Percentiles rank a stretch among this genome's conserved stretches.
phyloP scores from a whole-genome alignment of 37 sponge, comb jelly and placozoan species.

The Eunapius fragilis region DNA sequence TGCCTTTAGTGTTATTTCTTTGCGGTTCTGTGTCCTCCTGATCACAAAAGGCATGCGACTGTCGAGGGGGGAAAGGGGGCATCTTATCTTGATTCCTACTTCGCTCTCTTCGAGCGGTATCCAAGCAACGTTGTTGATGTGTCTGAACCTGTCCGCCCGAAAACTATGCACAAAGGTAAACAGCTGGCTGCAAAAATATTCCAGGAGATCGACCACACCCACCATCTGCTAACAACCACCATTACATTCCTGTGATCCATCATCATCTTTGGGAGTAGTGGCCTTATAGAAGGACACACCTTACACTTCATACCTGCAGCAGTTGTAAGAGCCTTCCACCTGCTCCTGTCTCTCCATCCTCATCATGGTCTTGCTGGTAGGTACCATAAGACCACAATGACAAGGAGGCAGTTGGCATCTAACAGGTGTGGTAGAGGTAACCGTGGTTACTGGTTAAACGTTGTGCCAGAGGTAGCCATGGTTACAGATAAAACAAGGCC shows the following conservation, averaged over 20 bases:
- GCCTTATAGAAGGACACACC: too few relatives aligned
- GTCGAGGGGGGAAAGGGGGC: too few relatives aligned
- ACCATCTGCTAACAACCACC: slow-evolving; percentile 91
- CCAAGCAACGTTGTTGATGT: slow-evolving; percentile 91
- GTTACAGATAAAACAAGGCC: too few relatives aligned
- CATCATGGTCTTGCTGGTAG: slow-evolving; percentile 89
- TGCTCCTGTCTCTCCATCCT: slow-evolving; percentile 96
- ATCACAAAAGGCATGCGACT: too few relatives aligned
- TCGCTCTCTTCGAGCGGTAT: slow-evolving; percentile 53
- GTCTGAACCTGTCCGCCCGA: slow-evolving; percentile 95
- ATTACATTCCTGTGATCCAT: slow-evolving; percentile 68
- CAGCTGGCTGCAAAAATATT: not conserved
- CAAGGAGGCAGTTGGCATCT: too few relatives aligned
- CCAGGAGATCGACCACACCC: not conserved
- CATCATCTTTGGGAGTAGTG: slow-evolving; percentile 57
- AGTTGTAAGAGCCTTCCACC: slow-evolving; percentile 88
- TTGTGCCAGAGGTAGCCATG: too few relatives aligned
- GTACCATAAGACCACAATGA: too few relatives aligned
- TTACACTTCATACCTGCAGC: slow-evolving; percentile 67
- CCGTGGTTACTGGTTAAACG: too few relatives aligned
- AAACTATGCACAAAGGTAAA: slow-evolving; percentile 50
- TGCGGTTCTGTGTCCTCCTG: too few relatives aligned
- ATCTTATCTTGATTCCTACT: slow-evolving; percentile 29
- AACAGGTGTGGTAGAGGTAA: too few relatives aligned
- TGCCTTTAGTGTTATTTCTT: too few relatives aligned